phyloP scores from a whole-genome alignment of 1,140 invertebrate species.

The Sweltsa coloradensis region DNA sequence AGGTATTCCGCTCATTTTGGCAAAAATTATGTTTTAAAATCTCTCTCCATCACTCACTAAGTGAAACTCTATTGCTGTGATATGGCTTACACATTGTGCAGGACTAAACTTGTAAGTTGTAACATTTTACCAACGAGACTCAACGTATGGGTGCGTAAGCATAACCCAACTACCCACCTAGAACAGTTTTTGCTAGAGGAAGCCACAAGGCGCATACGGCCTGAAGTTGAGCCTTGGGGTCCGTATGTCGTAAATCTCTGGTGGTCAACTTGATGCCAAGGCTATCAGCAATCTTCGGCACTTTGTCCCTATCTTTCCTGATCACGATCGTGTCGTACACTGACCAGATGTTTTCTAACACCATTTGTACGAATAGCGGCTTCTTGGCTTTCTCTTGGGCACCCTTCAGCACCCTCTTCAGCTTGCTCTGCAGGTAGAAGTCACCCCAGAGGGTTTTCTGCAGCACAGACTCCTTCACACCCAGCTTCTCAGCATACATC shows the following conservation, averaged over 20 bases:
- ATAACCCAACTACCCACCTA: constrained; percentile 30
- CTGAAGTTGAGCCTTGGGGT: constrained; percentile 64
- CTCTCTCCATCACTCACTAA: too few relatives aligned
- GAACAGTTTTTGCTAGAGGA: constrained; percentile 64
- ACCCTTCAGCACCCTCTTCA: constrained; percentile 75
- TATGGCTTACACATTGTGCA: too few relatives aligned
- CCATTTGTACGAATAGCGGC: constrained; percentile 90
- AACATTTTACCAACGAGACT: too few relatives aligned
- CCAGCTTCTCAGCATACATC: constrained; percentile 71
- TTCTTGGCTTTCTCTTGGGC: constrained; percentile 93
- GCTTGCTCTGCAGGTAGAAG: constrained; percentile 81
- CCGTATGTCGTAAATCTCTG: constrained; percentile 65
- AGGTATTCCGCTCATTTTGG: too few relatives aligned
- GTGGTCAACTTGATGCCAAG: constrained; percentile 65
- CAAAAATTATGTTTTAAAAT: too few relatives aligned
- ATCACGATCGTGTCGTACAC: constrained; percentile 74
- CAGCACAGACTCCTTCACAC: constrained; percentile 48
- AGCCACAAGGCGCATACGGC: constrained; percentile 81
- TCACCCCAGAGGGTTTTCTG: constrained; percentile 89
- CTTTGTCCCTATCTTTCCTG: constrained; percentile 68
- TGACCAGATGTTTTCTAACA: constrained; percentile 89
- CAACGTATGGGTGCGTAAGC: too few relatives aligned
- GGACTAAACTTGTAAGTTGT: too few relatives aligned
- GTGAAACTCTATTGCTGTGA: too few relatives aligned
- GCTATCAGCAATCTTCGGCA: constrained; percentile 68